Evolutionary conservation across 1,140 invertebrate genomes (phyloP).

Genomic region (Tetramorium simillimum): DNA sequence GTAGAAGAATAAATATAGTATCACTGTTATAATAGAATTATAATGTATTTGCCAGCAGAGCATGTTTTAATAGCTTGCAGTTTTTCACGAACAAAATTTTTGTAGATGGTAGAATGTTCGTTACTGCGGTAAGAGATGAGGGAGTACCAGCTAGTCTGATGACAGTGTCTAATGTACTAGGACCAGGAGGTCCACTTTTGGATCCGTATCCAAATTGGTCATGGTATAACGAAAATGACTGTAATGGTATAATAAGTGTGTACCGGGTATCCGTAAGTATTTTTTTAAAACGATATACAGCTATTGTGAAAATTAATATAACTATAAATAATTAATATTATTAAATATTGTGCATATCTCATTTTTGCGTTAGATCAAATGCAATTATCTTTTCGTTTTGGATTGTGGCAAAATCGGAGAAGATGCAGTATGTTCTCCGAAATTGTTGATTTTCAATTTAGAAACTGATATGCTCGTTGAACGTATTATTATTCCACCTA

Average conservation of each 20-base stretch:
- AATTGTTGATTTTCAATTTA: constrained; percentile 34
- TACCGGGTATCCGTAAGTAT: constrained; percentile 9
- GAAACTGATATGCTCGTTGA: not conserved
- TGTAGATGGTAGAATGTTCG: constrained; percentile 29
- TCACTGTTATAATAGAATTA: not conserved
- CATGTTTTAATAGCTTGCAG: not conserved
- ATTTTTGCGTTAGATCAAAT: constrained; percentile 18
- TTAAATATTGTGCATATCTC: not conserved
- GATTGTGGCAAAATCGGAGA: not conserved
- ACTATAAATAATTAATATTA: not conserved
- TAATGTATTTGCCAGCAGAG: not conserved
- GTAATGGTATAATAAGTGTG: not conserved
- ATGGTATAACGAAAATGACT: constrained; percentile 1
- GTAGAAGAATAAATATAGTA: not conserved
- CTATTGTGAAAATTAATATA: not conserved
- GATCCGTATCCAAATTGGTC: constrained; percentile 37
- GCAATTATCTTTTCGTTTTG: constrained; percentile 10
- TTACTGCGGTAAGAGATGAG: not conserved
- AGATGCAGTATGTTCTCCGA: not conserved
- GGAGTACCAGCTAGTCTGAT: constrained; percentile 28
- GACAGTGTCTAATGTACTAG: not conserved
- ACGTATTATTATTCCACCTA: not conserved
- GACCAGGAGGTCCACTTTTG: constrained; percentile 5
- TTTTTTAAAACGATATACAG: not conserved
- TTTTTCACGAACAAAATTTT: not conserved